These are phyloP conservation scores for Cricetomys ansorgei DNA, from an alignment of 2,113 vertebrate genomes.

Conservation along the genomic window DNA sequence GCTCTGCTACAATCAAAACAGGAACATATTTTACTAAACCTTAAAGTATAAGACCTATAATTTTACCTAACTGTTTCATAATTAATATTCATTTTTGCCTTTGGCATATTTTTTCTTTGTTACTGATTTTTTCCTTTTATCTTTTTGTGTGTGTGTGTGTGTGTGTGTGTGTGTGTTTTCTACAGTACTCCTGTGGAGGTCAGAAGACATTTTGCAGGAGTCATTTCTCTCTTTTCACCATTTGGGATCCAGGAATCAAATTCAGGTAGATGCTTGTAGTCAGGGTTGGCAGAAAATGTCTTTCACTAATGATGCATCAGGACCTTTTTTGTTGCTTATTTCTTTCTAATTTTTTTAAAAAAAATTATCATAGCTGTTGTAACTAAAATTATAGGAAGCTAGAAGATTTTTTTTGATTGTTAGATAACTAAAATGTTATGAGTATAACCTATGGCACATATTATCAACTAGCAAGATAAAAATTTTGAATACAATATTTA, in stretches of 20 bases:
- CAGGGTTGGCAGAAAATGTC: background rate
- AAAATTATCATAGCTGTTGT: background rate
- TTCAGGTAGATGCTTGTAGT: background rate
- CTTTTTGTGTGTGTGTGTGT: background rate
- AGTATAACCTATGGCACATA: background rate
- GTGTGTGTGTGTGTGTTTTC: background rate
- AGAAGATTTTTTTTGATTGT: background rate
- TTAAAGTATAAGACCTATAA: background rate
- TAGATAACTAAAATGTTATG: background rate
- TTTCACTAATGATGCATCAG: background rate
- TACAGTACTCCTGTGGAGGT: background rate
- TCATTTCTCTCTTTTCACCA: background rate
- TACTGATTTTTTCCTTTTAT: background rate
- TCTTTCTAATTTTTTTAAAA: background rate
- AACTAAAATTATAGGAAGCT: background rate
- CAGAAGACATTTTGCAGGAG: background rate
- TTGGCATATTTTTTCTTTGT: background rate
- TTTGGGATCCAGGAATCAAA: background rate
- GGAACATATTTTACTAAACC: slow-evolving; percentile 50
- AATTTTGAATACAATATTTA: background rate
- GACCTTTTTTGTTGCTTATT: too few species aligned
- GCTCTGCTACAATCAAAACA: slow-evolving; percentile 27
- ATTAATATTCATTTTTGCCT: slow-evolving; percentile 17
- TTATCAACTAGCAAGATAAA: background rate
- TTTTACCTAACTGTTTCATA: slow-evolving; percentile 34